phyloP scores from a whole-genome alignment of 2,888 invertebrate genomes.

The Chalcosyrphus nemorum region DNA sequence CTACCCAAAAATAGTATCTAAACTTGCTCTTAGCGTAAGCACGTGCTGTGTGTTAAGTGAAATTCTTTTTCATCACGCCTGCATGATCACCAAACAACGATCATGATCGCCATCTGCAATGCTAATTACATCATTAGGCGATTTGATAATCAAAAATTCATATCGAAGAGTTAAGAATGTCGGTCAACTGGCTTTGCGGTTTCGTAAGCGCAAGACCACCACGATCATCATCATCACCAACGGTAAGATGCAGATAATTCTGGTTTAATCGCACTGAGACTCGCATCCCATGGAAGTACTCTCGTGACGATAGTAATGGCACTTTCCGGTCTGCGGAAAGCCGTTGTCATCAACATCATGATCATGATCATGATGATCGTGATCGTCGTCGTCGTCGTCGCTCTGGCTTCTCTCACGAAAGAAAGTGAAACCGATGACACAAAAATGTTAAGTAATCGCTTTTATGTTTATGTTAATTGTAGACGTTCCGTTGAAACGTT shows the following conservation, averaged over 20 bases:
- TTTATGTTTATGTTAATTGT: conserved; percentile 64
- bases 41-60: conserved; percentile 15
- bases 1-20: conserved; percentile 12
- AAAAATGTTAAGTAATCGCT: conserved; percentile 74
- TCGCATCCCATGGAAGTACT: conserved; percentile 5
- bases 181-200: conserved; percentile 10
- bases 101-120: conserved; percentile 18
- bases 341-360: conserved; percentile 16
- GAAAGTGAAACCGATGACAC: conserved; percentile 80
- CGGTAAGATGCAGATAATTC: conserved; percentile 4
- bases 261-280: not conserved
- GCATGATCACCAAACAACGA: not conserved
- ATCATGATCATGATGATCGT: not conserved
- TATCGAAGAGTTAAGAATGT: conserved; percentile 2
- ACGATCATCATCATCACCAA: not conserved
- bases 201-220: conserved; percentile 10
- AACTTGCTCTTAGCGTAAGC: not conserved
- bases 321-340: conserved; percentile 30
- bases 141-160: conserved; percentile 10
- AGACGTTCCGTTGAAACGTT: conserved; percentile 49
- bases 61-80: conserved; percentile 26
- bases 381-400: conserved; percentile 17
- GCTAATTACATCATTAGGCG: conserved; percentile 31
- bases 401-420: conserved; percentile 72
- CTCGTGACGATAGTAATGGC: conserved; percentile 29